Conservation (phyloP, 1,140 invertebrate genomes). For the Cataglyphis hispanica region DNA sequence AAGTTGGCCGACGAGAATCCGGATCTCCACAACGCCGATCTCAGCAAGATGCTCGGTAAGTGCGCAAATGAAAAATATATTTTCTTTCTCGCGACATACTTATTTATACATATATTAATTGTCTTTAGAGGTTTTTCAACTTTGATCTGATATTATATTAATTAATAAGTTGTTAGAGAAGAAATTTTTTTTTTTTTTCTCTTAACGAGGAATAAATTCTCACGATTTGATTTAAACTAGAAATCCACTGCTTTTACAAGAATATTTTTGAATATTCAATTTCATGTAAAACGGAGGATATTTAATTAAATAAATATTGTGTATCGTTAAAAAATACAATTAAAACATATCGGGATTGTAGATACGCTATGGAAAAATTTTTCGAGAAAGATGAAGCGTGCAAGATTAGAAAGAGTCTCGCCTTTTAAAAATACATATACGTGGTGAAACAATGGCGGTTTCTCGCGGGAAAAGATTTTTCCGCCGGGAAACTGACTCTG, state of each 20-base stretch:
- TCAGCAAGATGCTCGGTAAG: constrained; percentile 98
- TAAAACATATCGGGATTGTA: constrained; percentile 5
- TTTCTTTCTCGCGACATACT: not conserved
- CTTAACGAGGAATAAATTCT: constrained; percentile 15
- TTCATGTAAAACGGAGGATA: not conserved
- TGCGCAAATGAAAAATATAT: constrained; percentile 72
- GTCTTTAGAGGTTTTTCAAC: not conserved
- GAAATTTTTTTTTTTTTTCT: not conserved
- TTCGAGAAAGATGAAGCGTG: not conserved
- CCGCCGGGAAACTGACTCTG: constrained; percentile 61
- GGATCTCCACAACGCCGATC: constrained; percentile 97
- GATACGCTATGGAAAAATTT: constrained; percentile 14
- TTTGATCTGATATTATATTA: constrained; percentile 6
- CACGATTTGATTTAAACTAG: not conserved
- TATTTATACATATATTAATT: not conserved
- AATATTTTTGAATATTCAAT: not conserved
- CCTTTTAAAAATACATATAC: constrained; percentile 3
- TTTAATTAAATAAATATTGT: constrained; percentile 35
- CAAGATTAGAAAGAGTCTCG: constrained; percentile 3
- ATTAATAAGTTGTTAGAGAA: constrained; percentile 2
- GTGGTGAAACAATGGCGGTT: constrained; percentile 35
- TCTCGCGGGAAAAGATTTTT: constrained; percentile 43
- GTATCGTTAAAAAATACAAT: constrained; percentile 34
- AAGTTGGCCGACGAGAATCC: constrained; percentile 97
- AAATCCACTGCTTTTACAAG: constrained; percentile 4